Evolutionary conservation across 2,113 vertebrate species (phyloP), one percentile per base, ranked within the genome.

Genomic region (Speoplatyrhinus poulsoni): DNA sequence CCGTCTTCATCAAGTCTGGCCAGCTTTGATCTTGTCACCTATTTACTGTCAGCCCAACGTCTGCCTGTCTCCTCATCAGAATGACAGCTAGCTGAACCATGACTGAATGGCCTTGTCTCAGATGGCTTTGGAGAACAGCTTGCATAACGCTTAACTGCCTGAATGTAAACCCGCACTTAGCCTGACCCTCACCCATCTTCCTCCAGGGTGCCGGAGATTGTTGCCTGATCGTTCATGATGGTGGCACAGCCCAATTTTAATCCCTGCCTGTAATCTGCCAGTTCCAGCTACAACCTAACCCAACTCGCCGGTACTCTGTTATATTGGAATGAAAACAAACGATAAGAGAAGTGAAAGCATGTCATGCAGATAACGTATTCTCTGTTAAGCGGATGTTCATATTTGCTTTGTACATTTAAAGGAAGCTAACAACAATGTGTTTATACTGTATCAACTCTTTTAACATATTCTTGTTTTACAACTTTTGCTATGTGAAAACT

Each of bases 251-350:
- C 63, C n/a, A 1, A 61, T 76, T 77, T 66, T 90, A 89, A 91
- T 89, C 88, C 81, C n/a, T 52, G 66, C 41, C 63, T 84, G 82
- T 86, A 85, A 92, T 89, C 88, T 84, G 82, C 76, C 84, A 75
- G 69, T 15, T 78, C 75, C 70, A 64, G 59, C 85, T 73, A 78
- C 67, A 73, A 73, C 87, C 88, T 89, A 86, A 84, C 87, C 78
- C 70, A 78, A 79, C 74, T 70, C 72, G 68, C 66, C 72, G 72
- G 72, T 75, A 47, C 62, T 79, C 76, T 67, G 69, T 68, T 68
- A 84, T 82, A 71, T 68, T 71, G 81, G 75, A 85, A 77, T 77
- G 71, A 73, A 87, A 85, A 79, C 60, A 72, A 78, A 73, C 75
- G 78, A 84, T 69, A 15, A 77, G 83, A 68, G 69, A 69, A 82